phyloP scores from a whole-genome alignment of 2,113 vertebrate species.

The Syrrhaptes paradoxus region DNA sequence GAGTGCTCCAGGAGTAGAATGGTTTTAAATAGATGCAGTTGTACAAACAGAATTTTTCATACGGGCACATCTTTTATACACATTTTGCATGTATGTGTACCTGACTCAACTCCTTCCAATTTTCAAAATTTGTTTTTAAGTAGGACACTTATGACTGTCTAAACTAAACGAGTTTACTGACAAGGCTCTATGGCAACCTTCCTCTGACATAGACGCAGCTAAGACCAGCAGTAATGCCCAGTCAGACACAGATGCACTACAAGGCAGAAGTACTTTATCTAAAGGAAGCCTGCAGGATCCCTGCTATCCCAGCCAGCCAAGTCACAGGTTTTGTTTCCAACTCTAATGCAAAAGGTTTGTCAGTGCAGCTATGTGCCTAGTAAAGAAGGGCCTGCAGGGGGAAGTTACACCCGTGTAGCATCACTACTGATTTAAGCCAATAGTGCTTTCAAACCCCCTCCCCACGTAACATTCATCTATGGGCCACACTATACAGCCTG shows the following conservation, averaged over 20 bases:
- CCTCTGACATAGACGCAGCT: not conserved
- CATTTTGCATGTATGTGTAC: not conserved
- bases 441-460: not conserved
- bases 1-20: not conserved
- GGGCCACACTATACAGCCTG: not conserved
- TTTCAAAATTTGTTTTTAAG: not conserved
- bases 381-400: not conserved
- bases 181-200: not conserved
- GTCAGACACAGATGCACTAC: not conserved
- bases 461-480: accelerated
- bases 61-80: not conserved
- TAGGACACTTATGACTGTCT: not conserved
- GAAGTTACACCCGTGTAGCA: not conserved
- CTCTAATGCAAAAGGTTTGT: not conserved
- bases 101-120: not conserved
- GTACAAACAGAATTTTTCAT: not conserved
- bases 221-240: not conserved
- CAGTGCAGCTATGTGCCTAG: not conserved
- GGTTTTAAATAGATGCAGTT: not conserved
- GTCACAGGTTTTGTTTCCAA: not conserved
- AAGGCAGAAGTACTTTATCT: not conserved
- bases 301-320: not conserved
- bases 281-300: not conserved
- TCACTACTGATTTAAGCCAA: not conserved
- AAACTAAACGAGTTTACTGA: not conserved